phyloP scores from a whole-genome alignment of 2,888 invertebrate genomes.

The Cenopis cana region DNA sequence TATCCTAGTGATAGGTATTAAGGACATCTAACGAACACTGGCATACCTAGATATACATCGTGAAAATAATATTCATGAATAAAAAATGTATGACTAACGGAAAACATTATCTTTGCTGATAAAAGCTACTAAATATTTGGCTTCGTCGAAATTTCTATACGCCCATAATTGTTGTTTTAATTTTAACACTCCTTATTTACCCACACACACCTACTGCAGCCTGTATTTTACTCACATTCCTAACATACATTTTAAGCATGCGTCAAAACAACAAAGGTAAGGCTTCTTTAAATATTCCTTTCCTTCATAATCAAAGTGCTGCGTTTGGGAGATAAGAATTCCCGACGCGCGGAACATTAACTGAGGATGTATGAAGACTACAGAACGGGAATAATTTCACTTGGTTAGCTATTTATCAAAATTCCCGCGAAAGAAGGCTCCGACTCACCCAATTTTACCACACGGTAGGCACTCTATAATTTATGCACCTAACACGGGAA shows the following conservation, averaged over 20 bases:
- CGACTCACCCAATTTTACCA: constrained; percentile 62
- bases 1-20: too few relatives aligned
- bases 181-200: constrained; percentile 24
- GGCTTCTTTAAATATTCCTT: constrained; percentile 81
- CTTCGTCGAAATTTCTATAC: not conserved
- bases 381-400: constrained; percentile 74
- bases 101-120: too few relatives aligned
- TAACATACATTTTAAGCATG: constrained; percentile 76
- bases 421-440: constrained; percentile 63
- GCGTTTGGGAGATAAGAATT: constrained; percentile 81
- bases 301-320: constrained; percentile 82
- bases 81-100: too few relatives aligned
- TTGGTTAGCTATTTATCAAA: constrained; percentile 76
- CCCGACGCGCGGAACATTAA: constrained; percentile 67
- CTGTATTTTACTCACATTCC: constrained; percentile 48
- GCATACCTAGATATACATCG: too few relatives aligned
- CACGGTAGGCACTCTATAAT: constrained; percentile 57
- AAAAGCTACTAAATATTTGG: too few relatives aligned
- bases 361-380: constrained; percentile 62
- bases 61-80: too few relatives aligned
- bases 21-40: too few relatives aligned
- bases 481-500: constrained; percentile 60
- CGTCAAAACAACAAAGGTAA: constrained; percentile 73
- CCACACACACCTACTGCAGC: not conserved
- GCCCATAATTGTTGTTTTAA: not conserved